These are phyloP conservation scores for Stenotaenia linearis DNA, from an alignment of 2,888 invertebrate species.

Conservation along the genomic window DNA sequence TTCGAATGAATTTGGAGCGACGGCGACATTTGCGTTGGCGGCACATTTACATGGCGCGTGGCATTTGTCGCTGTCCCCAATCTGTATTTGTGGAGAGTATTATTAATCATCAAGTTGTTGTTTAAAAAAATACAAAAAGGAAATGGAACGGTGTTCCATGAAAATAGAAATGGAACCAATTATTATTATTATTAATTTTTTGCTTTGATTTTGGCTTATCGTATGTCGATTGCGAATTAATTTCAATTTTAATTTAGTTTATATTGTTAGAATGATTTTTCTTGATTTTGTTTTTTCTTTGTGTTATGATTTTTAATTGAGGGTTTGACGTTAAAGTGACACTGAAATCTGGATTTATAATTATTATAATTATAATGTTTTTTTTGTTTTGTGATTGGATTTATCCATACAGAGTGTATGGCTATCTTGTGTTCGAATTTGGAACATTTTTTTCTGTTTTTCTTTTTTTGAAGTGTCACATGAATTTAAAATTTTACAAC, in stretches of 20 bases:
- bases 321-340: not conserved
- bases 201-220: not conserved
- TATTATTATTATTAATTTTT: no score
- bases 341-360: not conserved
- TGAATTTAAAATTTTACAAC: slow-evolving; percentile 10
- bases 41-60: slow-evolving; percentile 26
- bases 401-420: not conserved
- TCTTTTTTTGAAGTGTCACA: not conserved
- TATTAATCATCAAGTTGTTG: slow-evolving; percentile 26
- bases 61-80: slow-evolving; percentile 7
- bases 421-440: slow-evolving; percentile 5
- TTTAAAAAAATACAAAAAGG: not conserved
- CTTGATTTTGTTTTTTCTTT: slow-evolving; percentile 16
- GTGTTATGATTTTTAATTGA: not conserved
- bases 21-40: slow-evolving; percentile 19
- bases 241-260: not conserved
- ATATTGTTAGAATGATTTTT: not conserved
- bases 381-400: not conserved
- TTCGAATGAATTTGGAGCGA: slow-evolving; percentile 7
- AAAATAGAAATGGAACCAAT: slow-evolving; percentile 17
- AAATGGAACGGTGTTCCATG: slow-evolving; percentile 18
- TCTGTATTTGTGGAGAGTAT: slow-evolving; percentile 19
- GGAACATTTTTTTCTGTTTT: not conserved
- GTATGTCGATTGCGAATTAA: not conserved
- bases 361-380: not conserved